Evolutionary conservation across 2,113 vertebrate species (phyloP), one percentile per base, ranked within the genome.

Genomic region (Dryoscopus gambensis): DNA sequence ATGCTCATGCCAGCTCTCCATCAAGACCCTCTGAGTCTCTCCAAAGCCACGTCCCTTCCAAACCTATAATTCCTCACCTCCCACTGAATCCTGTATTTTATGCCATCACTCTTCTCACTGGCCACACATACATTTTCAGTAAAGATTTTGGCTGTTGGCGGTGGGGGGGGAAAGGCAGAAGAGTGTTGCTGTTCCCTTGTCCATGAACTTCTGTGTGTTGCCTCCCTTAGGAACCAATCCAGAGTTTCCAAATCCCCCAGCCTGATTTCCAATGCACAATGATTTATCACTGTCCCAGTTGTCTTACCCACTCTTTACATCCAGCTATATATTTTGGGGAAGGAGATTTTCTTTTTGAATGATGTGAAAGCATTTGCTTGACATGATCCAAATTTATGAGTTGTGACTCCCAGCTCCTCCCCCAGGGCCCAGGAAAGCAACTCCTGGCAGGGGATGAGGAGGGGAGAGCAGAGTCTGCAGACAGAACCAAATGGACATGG

Each of bases 361-460:
- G 90, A 97, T 96, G 93, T 92, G 94, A 96, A 97, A 93, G 59
- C 52, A 20, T 96, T 96, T 96, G 76, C 88, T 52, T 95, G 96
- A 96, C 91, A 81, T 76, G 91, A 89, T 90, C 79, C 77, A 69
- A 94, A 97, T 97, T 97, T 97, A 96, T 95, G 95, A 92, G 82
- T 46, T 46, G 69, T 81, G 94, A 95, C 76, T 95, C 49, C 44
- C 9, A 0, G 79, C 88, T 94, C 90, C 90, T 97, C 93, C 89
- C 91, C 47, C 52, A 75, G 92, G 95, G 70, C 60, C 80, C 55
- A 63, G 88, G 95, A 96, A 97, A 96, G 53, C n/a, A 2, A 33
- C 52, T 42, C 44, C 11, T 47, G 83, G 60, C 75, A 33, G 59
- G 47, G 44, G 49, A 57, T 7, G 28, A 80, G 69, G 40, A 85